phyloP scores from a whole-genome alignment of 1,140 invertebrate species.

The Tetraneura akinire region DNA sequence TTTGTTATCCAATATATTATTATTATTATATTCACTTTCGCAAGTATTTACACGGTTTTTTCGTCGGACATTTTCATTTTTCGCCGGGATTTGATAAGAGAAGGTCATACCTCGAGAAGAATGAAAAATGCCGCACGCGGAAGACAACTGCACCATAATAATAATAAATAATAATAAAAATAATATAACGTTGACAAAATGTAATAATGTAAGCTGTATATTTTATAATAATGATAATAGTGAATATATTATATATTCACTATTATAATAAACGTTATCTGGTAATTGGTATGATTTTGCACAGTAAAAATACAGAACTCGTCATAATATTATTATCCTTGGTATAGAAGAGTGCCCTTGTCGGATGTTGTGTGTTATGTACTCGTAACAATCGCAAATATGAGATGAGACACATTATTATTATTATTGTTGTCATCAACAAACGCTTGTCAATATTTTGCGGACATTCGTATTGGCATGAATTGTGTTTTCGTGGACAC shows the following conservation, averaged over 20 bases:
- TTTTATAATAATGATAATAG: too few species aligned
- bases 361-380: not conserved
- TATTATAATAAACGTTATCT: too few species aligned
- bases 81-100: too few species aligned
- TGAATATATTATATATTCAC: too few species aligned
- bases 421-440: slow-evolving; percentile 7
- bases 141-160: not conserved
- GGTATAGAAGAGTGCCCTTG: slow-evolving; percentile 7
- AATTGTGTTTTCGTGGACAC: not conserved
- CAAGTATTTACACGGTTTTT: too few species aligned
- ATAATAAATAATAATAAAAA: not conserved
- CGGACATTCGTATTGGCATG: not conserved
- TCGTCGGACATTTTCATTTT: too few species aligned
- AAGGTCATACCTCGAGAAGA: too few species aligned
- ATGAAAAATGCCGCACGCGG: not conserved
- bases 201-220: not conserved
- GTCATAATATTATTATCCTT: too few species aligned
- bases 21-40: too few species aligned
- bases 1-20: too few species aligned
- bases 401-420: not conserved
- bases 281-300: not conserved
- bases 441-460: slow-evolving; percentile 25
- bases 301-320: not conserved
- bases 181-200: not conserved
- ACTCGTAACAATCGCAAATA: too few species aligned